These are phyloP conservation scores for Steinernema hermaphroditum DNA, from an alignment of 2,888 invertebrate genomes.

Conservation along the genomic window DNA sequence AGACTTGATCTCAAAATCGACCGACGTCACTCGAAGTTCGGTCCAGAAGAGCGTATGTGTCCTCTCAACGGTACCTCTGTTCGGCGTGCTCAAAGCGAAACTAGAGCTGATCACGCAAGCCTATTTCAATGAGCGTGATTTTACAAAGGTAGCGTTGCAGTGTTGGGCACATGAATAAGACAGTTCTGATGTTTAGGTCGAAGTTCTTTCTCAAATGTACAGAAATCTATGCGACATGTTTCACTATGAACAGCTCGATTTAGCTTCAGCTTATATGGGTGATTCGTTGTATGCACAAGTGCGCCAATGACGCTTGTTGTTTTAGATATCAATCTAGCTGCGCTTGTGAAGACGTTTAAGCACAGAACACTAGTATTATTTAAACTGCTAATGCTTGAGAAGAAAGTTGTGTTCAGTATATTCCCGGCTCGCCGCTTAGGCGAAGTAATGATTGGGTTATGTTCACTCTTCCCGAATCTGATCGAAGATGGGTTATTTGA, in stretches of 20 bases:
- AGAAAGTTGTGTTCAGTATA: constrained; percentile 85
- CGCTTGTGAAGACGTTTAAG: constrained; percentile 81
- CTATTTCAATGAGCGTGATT: constrained; percentile 82
- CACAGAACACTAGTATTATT: constrained; percentile 89
- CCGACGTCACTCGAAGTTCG: constrained; percentile 92
- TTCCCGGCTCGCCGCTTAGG: constrained; percentile 89
- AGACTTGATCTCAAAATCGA: constrained; percentile 87
- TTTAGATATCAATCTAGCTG: constrained; percentile 80
- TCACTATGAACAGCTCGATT: constrained; percentile 69
- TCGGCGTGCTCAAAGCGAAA: constrained; percentile 87
- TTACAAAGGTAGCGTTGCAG: constrained; percentile 69
- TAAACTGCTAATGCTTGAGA: constrained; percentile 85
- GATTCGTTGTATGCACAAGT: too few species aligned
- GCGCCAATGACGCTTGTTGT: too few species aligned
- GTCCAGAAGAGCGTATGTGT: constrained; percentile 98
- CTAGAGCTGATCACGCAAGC: constrained; percentile 93
- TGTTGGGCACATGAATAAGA: too few species aligned
- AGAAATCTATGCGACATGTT: constrained; percentile 86
- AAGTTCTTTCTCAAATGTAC: constrained; percentile 82
- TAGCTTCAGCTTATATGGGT: constrained; percentile 76
- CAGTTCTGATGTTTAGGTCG: constrained; percentile 53
- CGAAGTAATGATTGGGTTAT: constrained; percentile 80
- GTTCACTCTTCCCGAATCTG: constrained; percentile 81
- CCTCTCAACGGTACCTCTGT: constrained; percentile 78
- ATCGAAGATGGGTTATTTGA: constrained; percentile 61